Percentiles rank a stretch among this genome's conserved stretches.
These are phyloP conservation scores for Stegophylla sp. DNA, from an alignment of 2,888 invertebrate genomes.

Conservation along the genomic window DNA sequence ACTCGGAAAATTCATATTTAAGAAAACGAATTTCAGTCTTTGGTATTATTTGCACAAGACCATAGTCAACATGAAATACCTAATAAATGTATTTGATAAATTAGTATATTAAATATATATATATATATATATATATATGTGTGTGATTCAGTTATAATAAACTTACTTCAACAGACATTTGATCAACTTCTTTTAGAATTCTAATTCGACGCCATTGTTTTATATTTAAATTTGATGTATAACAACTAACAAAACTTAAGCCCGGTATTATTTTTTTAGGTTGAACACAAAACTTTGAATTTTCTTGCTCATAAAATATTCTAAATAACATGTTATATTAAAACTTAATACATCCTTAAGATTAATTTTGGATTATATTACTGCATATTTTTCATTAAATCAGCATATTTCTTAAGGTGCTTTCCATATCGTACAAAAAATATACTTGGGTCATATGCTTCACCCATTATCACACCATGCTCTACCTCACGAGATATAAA, in stretches of 20 bases:
- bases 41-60: conserved; percentile 14
- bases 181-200: conserved; percentile 30
- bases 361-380: background rate
- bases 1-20: background rate
- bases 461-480: conserved; percentile 1
- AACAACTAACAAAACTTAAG: conserved; percentile 8
- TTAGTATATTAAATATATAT: background rate
- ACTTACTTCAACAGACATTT: conserved; percentile 26
- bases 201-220: conserved; percentile 36
- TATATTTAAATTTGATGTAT: background rate
- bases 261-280: background rate
- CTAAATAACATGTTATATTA: background rate
- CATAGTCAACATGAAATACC: conserved; percentile 38
- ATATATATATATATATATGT: too few species aligned
- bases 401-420: background rate
- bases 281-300: background rate
- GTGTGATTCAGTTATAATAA: background rate
- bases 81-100: conserved; percentile 18
- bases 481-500: too few species aligned
- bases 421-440: conserved; percentile 10
- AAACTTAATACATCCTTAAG: too few species aligned
- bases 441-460: conserved; percentile 28
- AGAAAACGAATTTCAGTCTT: conserved; percentile 32
- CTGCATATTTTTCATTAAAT: conserved; percentile 4
- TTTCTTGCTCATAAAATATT: background rate